Evolutionary conservation across 92 coral and sea anemone genomes (phyloP).

Genomic region (Blastomussa wellsi): DNA sequence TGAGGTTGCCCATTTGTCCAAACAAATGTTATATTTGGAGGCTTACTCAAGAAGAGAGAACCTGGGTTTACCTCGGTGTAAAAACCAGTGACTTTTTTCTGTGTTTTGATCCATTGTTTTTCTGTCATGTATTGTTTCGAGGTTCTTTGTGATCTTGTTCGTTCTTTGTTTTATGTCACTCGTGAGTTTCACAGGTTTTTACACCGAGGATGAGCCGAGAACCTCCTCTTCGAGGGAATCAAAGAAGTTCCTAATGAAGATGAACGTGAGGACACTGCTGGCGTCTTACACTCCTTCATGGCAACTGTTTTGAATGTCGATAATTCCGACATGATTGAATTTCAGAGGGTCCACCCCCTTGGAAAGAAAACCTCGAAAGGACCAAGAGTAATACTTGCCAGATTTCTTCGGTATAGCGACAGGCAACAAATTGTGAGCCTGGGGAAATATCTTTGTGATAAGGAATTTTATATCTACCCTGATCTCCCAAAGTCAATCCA

Average conservation of each 20-base stretch:
- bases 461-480: neutral
- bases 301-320: neutral
- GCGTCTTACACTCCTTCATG: neutral
- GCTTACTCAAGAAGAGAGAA: neutral
- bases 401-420: neutral
- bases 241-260: neutral
- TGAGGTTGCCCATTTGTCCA: neutral
- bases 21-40: neutral
- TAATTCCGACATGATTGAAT: neutral
- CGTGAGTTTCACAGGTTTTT: too few relatives aligned
- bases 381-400: neutral
- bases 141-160: too few relatives aligned
- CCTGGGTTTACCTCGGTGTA: too few relatives aligned
- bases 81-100: too few relatives aligned
- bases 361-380: neutral
- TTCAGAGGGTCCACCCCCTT: neutral
- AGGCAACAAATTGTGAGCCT: neutral
- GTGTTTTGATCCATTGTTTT: too few relatives aligned
- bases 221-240: neutral
- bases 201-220: too few relatives aligned
- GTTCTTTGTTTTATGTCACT: too few relatives aligned
- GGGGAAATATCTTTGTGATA: neutral
- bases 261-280: neutral
- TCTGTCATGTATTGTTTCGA: too few relatives aligned
- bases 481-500: constrained; percentile 6